phyloP scores from a whole-genome alignment of 2,888 invertebrate genomes.

The Morpho achilles region DNA sequence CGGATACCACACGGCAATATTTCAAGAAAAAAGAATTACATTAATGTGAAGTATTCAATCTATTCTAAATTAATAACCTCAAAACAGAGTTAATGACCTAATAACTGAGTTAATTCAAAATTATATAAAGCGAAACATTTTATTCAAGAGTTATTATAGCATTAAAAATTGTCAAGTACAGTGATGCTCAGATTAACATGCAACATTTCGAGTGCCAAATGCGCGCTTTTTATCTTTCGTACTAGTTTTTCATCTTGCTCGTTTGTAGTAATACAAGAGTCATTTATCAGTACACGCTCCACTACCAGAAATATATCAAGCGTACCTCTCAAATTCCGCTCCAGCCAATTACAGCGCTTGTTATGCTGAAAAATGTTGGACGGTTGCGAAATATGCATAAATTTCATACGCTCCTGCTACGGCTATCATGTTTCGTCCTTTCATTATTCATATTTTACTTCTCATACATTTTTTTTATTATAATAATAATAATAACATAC shows the following conservation, averaged over 20 bases:
- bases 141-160: too few relatives aligned
- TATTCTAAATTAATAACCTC: too few relatives aligned
- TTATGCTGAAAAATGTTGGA: constrained; percentile 60
- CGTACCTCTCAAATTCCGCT: constrained; percentile 53
- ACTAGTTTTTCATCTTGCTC: constrained; percentile 21
- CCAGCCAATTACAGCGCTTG: constrained; percentile 62
- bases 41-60: too few relatives aligned
- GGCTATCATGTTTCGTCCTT: constrained; percentile 18
- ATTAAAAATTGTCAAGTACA: neutral
- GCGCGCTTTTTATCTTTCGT: constrained; percentile 5
- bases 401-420: constrained; percentile 29
- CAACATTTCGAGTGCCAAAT: constrained; percentile 7
- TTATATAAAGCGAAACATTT: too few relatives aligned
- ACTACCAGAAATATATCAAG: constrained; percentile 41
- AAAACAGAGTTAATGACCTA: too few relatives aligned
- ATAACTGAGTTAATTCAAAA: too few relatives aligned
- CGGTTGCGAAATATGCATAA: constrained; percentile 39
- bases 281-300: constrained; percentile 34
- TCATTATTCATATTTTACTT: constrained; percentile 17
- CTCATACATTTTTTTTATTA: too few relatives aligned
- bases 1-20: too few relatives aligned
- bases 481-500: too few relatives aligned
- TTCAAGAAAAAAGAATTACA: too few relatives aligned
- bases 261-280: constrained; percentile 27
- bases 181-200: constrained; percentile 3